Percentiles rank a stretch among this genome's conserved stretches.
Evolutionary conservation across 2,888 invertebrate genomes (phyloP).

Genomic region (Chrysina gloriosa): DNA sequence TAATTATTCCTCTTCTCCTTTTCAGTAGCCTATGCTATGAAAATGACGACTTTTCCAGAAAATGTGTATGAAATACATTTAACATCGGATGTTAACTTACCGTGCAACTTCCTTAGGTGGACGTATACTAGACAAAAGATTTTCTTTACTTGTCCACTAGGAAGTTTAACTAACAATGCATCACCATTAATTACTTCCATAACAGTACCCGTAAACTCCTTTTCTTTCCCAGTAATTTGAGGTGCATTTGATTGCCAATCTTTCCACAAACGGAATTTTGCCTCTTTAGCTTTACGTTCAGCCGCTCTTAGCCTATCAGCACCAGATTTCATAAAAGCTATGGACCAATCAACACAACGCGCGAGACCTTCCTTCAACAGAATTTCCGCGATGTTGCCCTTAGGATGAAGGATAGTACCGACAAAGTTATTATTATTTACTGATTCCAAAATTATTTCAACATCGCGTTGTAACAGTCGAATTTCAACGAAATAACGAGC

Average conservation of each 20-base stretch:
- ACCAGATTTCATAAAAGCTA: conserved; percentile 83
- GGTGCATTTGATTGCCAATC: conserved; percentile 85
- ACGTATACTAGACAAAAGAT: conserved; percentile 96
- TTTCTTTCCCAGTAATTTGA: conserved; percentile 80
- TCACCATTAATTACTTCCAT: conserved; percentile 96
- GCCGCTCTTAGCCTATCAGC: conserved; percentile 86
- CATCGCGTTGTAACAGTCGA: conserved; percentile 89
- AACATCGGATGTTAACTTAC: conserved; percentile 47
- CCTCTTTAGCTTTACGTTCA: conserved; percentile 89
- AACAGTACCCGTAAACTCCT: conserved; percentile 85
- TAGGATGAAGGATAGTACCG: conserved; percentile 93
- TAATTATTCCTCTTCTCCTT: no score
- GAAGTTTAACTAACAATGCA: conserved; percentile 85
- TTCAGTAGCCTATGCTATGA: no score
- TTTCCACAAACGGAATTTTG: conserved; percentile 89
- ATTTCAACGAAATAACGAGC: conserved; percentile 95
- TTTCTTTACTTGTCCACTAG: conserved; percentile 85
- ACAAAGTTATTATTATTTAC: conserved; percentile 94
- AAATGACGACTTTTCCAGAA: neutral
- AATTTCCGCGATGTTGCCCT: conserved; percentile 93
- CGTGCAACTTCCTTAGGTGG: conserved; percentile 82
- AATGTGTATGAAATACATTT: no score
- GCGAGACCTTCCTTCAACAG: conserved; percentile 88
- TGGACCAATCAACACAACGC: conserved; percentile 93
- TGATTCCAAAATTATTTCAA: conserved; percentile 90